phyloP scores from a whole-genome alignment of 2,797 vertebrate species.

The Orestias chungarensis region DNA sequence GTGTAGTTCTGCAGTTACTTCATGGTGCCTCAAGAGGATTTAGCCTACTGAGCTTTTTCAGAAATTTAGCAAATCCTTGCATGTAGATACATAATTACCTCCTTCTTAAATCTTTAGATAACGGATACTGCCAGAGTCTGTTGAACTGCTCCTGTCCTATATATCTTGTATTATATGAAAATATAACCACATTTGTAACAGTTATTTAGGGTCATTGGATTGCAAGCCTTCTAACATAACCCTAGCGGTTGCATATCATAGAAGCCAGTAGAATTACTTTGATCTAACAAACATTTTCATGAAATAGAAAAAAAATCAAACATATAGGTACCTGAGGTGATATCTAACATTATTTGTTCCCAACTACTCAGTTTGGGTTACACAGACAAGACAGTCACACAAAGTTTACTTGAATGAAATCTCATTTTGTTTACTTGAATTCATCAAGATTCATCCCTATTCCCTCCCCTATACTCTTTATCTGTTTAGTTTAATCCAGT shows the following conservation, averaged over 20 bases:
- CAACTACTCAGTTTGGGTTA: neutral
- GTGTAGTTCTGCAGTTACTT: too few relatives aligned
- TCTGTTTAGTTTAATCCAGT: constrained; percentile 50
- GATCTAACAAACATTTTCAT: neutral
- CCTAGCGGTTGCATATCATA: neutral
- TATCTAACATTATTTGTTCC: neutral
- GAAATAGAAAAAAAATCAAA: neutral
- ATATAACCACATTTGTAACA: neutral
- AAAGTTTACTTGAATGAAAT: constrained; percentile 39
- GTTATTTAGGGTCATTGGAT: neutral
- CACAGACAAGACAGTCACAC: constrained; percentile 16
- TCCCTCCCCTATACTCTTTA: constrained; percentile 26
- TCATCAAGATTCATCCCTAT: constrained; percentile 18
- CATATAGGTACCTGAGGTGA: neutral
- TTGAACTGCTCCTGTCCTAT: neutral
- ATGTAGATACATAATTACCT: neutral
- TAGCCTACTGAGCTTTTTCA: too few relatives aligned
- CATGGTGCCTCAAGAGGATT: too few relatives aligned
- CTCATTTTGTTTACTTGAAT: constrained; percentile 32
- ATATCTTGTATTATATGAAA: too few relatives aligned
- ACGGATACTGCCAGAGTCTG: neutral
- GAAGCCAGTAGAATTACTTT: neutral
- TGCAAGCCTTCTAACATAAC: neutral
- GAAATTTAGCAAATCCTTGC: too few relatives aligned
- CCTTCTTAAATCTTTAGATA: neutral